Evolutionary conservation across 2,888 invertebrate species (phyloP).

Genomic region (Gibbula magus): DNA sequence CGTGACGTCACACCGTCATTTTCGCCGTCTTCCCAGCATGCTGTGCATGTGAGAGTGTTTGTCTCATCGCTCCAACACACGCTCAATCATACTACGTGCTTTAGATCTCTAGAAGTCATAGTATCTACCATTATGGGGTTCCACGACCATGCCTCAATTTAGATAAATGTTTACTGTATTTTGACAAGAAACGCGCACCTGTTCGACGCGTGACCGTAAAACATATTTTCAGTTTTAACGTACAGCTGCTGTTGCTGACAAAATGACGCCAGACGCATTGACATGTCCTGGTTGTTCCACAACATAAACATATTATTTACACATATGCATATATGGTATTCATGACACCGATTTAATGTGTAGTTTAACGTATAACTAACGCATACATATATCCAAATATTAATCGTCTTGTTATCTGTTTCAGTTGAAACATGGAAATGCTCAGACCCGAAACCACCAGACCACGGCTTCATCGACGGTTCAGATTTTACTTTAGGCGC

Average conservation of each 20-base stretch:
- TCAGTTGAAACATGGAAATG: constrained; percentile 31
- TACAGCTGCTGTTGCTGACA: neutral
- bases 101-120: neutral
- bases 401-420: neutral
- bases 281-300: too few species aligned
- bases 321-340: too few species aligned
- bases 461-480: constrained; percentile 42
- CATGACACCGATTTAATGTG: too few species aligned
- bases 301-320: too few species aligned
- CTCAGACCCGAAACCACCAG: constrained; percentile 34
- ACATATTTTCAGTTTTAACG: neutral
- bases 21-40: neutral
- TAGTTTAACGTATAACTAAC: too few species aligned
- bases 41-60: neutral
- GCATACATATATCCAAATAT: too few species aligned
- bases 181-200: too few species aligned
- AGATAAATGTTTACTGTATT: too few species aligned
- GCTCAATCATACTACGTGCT: neutral
- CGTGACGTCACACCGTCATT: constrained; percentile 7
- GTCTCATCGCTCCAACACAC: neutral
- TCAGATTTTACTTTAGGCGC: constrained; percentile 37
- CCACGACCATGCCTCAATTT: too few species aligned
- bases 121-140: too few species aligned
- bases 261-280: too few species aligned
- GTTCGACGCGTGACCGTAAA: too few species aligned